A percentile compares a stretch with the other conserved stretches of the same genome.
These are phyloP conservation scores for Listronotus bonariensis DNA, from an alignment of 1,140 invertebrate species.

Conservation along the genomic window DNA sequence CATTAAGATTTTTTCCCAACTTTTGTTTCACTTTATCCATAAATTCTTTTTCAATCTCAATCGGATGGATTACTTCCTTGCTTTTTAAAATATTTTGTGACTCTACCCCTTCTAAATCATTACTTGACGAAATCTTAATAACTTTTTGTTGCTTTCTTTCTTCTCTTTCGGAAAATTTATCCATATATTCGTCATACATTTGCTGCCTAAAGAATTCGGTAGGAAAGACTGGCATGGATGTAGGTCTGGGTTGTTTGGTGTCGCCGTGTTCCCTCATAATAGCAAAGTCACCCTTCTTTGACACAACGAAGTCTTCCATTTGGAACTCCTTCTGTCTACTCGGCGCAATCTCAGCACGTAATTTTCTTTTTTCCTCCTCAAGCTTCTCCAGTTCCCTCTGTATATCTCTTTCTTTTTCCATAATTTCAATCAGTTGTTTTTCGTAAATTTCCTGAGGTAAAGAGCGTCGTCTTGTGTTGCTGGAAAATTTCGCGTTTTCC, in stretches of 20 bases:
- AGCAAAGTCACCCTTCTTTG: conserved; percentile 48
- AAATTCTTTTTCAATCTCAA: conserved; percentile 72
- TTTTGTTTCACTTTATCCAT: conserved; percentile 68
- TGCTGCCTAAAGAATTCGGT: conserved; percentile 71
- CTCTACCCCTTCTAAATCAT: conserved; percentile 18
- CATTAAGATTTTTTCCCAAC: conserved; percentile 54
- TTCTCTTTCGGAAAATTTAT: conserved; percentile 76
- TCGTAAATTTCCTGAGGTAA: conserved; percentile 70
- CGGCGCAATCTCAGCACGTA: conserved; percentile 44
- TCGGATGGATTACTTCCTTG: conserved; percentile 57
- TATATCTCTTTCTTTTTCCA: conserved; percentile 68
- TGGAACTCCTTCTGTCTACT: conserved; percentile 40
- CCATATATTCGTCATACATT: conserved; percentile 83
- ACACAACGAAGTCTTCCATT: conserved; percentile 48
- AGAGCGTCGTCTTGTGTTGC: conserved; percentile 58
- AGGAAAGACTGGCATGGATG: conserved; percentile 53
- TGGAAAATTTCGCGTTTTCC: conserved; percentile 50
- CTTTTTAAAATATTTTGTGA: conserved; percentile 5
- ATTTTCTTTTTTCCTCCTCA: conserved; percentile 60
- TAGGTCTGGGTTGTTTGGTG: conserved; percentile 18
- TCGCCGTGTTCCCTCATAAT: conserved; percentile 29
- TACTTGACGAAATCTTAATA: conserved; percentile 66
- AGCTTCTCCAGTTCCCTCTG: conserved; percentile 64
- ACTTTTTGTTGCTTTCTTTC: conserved; percentile 77
- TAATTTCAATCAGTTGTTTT: conserved; percentile 70